Evolutionary conservation across 2,797 vertebrate genomes (phyloP), one percentile per base, ranked within the genome.

Genomic region (Lagothrix lagotricha): DNA sequence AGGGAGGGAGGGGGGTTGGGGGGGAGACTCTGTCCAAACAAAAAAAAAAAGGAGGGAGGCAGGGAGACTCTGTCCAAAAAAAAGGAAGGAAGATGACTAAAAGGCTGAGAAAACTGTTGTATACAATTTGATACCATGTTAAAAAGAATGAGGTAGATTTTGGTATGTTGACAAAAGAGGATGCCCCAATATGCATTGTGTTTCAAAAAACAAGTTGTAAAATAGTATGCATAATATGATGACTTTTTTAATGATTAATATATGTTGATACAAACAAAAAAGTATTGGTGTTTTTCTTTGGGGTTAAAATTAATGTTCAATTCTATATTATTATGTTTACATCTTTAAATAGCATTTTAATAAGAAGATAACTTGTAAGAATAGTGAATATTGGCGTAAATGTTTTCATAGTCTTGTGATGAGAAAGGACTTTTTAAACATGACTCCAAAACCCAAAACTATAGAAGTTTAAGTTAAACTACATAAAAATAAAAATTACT

Each of bases 401-500:
- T 54, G 52, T 54, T 54, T 54, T 22, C 52, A 54, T 22, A 54
- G 52, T 54, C 52, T 54, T 54, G 52, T 54, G 52, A 54, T 54
- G 41, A 75, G 7, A 86, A 81, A 84, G 28, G 30, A 30, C 36
- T 54, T 95, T 82, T 64, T 84, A 76, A 93, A 93, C 3, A 41
- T 79, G 50, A 90, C 26, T 84, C n/a, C 48, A 83, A 95, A 88
- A 48, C 84, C 48, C 57, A 39, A 57, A 67, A 50, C 39, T 83
- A 67, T 57, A 83, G 48, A 95, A 36, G 24, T 87, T 92, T 61
- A 88, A 61, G n/a, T 61, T 95, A 75, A 89, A 50, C 67, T 88
- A 92, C 24, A 52, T 80, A 88, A 92, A 92, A 67, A 75, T 76
- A 5, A 75, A 94, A 82, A 57, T 76, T 54, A 54, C 52, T 8